phyloP scores from a whole-genome alignment of 2,888 invertebrate species.

The Drosophila subquinaria region DNA sequence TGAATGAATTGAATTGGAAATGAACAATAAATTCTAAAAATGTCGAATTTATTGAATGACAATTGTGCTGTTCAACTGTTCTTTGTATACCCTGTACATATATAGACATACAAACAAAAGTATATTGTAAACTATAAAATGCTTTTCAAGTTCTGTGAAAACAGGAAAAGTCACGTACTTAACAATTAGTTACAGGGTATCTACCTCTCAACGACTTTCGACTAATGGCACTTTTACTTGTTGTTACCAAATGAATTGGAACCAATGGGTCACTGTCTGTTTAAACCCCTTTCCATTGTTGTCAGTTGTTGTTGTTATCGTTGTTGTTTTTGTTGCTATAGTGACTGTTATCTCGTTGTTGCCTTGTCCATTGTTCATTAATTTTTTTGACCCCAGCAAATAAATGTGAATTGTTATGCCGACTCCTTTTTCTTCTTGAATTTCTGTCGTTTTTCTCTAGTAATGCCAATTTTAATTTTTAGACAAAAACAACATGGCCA shows the following conservation, averaged over 20 bases:
- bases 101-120: not conserved
- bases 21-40: conserved; percentile 46
- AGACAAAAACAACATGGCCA: conserved; percentile 23
- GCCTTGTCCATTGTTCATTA: conserved; percentile 63
- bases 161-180: not conserved
- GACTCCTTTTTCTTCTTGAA: conserved; percentile 42
- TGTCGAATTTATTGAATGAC: conserved; percentile 59
- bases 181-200: conserved; percentile 1
- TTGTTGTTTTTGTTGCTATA: conserved; percentile 11
- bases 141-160: not conserved
- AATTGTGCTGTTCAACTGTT: conserved; percentile 16
- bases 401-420: conserved; percentile 28
- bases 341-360: conserved; percentile 26
- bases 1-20: conserved; percentile 25
- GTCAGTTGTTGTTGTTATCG: conserved; percentile 9
- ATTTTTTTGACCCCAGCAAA: conserved; percentile 65
- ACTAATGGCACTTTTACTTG: conserved; percentile 9
- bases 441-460: conserved; percentile 32
- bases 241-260: conserved; percentile 75
- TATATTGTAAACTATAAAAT: not conserved
- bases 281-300: conserved; percentile 20
- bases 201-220: not conserved
- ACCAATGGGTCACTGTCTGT: conserved; percentile 47
- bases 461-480: conserved; percentile 65
- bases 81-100: not conserved